Base-by-base conservation (phyloP, 2,113 vertebrate species). In the Passer montanus region DNA sequence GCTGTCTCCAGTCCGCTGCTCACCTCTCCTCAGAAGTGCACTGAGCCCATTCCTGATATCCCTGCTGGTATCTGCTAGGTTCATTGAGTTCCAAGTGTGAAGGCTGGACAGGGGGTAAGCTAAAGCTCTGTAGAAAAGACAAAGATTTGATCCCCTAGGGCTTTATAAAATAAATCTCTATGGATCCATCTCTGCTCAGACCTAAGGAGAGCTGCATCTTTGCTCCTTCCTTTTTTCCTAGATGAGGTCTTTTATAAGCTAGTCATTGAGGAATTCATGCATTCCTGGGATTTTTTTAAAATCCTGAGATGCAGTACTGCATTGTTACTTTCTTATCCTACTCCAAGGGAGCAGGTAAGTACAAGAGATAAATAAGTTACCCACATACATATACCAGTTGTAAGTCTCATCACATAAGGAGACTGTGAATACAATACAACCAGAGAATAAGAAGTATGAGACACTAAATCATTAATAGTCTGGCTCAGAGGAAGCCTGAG, bases 351-450 rank as follows among this genome's bases (percentile, higher is more conserved):
- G 7, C 63, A 63, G 35, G 26, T 19, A 69, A 58, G 5, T 17
- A 60, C 14, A 68, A 46, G 41, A 41, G 62, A 68, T 68, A 31
- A 77, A 24, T 37, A 74, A 58, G 19, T 70, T 37, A 50, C 21
- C 24, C 24, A 8, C 21, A 13, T 10, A 41, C 1, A 13, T 49
- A 43, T 0, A 28, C 75, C 35, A 55, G 7, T 76, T 72, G 0
- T 59, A 55, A 85, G 35, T 44, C 70, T 73, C 67, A 69, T 69
- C 63, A 31, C 11, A 7, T 27, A 10, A 1, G 5, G 13, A 1
- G 6, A 49, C 31, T 5, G 18, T 44, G 59, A 78, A 49, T 13
- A 56, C 9, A 58, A 27, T 33, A 79, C 14, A 76, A 33, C 20
- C 26, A 58, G 35, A 68, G 50, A 90, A 86, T 7, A 41, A 60